Evolutionary conservation across 2,888 invertebrate species (phyloP), one percentile per base, ranked within the genome.

Genomic region (Cephus sareptanus): DNA sequence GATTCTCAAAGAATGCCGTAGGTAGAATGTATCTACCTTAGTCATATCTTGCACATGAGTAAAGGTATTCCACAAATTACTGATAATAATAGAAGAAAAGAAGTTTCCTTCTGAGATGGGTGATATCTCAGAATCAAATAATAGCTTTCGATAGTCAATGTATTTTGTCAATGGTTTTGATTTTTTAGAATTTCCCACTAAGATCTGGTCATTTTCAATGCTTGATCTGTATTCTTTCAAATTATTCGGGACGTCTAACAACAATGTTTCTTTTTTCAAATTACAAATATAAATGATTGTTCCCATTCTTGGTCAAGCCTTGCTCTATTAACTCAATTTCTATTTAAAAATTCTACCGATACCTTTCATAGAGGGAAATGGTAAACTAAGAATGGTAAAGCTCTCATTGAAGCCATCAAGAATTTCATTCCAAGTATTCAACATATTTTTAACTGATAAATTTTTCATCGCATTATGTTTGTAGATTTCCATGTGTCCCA

Each of bases 51-150:
- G 71, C 33, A 81, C 77, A 30, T 76, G 34, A 11, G 34, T n/a
- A 11, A 80, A 76, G 12, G 79, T 71, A 15, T 80, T 75, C n/a
- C 75, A 69, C 68, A 82, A 75, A 11, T 75, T 78, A 68, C 77
- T 80, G 13, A 35, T 31, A 12, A 78, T 69, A 30, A 40, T 37
- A 31, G 30, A 74, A 13, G 79, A 71, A 40, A 79, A 81, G 75
- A 76, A 74, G 12, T 80, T 68, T 75, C 79, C 77, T 37, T 40
- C 33, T n/a, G 56, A 0, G 23, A 9, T 9, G 71, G 23, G 0
- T 34, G 11, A 34, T 11, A 68, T 73, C 1, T 68, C 76, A 34
- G 79, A 71, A 11, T 75, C 73, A 34, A 79, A 12, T 56, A 81
- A 77, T 12, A 79, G 40, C 12, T 31, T 71, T 34, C 75, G 70